These are phyloP conservation scores for Nasonia oneida DNA, from an alignment of 2,888 invertebrate species.

Conservation along the genomic window DNA sequence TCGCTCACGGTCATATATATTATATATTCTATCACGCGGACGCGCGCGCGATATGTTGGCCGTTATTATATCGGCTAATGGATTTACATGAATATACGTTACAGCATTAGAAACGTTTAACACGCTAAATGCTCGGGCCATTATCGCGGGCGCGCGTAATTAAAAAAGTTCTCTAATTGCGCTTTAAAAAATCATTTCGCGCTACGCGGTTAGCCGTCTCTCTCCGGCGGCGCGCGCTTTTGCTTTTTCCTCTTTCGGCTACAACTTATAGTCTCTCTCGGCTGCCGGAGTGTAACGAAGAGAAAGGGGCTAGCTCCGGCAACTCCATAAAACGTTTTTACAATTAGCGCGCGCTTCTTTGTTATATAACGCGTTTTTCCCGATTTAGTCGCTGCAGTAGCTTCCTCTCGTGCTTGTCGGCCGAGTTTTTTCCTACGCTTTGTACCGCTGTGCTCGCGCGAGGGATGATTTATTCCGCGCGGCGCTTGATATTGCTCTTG, in stretches of 20 bases:
- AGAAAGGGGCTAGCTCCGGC: not conserved
- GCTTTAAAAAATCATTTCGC: constrained; percentile 57
- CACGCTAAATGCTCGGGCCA: constrained; percentile 31
- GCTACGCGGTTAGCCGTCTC: not conserved
- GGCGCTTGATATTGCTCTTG: constrained; percentile 31
- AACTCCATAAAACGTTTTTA: constrained; percentile 50
- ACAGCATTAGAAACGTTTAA: constrained; percentile 43
- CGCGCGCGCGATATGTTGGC: not conserved
- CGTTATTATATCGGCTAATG: constrained; percentile 49
- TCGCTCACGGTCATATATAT: not conserved
- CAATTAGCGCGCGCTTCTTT: constrained; percentile 53
- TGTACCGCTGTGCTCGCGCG: not conserved
- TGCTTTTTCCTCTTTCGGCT: not conserved
- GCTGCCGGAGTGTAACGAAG: constrained; percentile 27
- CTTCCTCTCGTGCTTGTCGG: not conserved
- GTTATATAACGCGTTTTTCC: constrained; percentile 4
- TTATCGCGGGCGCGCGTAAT: constrained; percentile 45
- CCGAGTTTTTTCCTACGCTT: not conserved
- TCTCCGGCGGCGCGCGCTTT: not conserved
- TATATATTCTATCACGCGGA: not conserved
- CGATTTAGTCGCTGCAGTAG: not conserved
- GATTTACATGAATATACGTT: constrained; percentile 12
- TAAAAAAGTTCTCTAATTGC: constrained; percentile 56
- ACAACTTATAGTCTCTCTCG: not conserved
- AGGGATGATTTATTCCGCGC: constrained; percentile 38